Percentiles rank a stretch among this genome's conserved stretches.
Conservation (phyloP, 2,113 vertebrate species). For the Cheilinus undulatus region DNA sequence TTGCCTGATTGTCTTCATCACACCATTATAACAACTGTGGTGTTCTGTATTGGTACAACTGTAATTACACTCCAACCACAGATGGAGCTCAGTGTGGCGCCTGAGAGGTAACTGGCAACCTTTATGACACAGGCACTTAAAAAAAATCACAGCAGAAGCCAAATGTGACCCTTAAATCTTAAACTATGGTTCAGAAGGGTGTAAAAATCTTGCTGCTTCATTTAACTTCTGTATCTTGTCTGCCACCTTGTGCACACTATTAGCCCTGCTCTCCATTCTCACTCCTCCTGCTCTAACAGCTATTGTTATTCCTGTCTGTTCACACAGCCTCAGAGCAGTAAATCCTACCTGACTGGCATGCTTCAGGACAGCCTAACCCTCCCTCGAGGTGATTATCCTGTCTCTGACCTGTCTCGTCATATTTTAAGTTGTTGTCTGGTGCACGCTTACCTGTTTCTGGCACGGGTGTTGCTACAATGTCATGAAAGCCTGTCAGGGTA, state of each 20-base stretch:
- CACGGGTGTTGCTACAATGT: conserved; percentile 15
- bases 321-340: conserved; percentile 44
- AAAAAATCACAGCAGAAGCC: background rate
- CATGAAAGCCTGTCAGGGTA: background rate
- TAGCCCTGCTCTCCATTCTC: conserved; percentile 35
- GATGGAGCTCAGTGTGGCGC: background rate
- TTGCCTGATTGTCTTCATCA: conserved; percentile 38
- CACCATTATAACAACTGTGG: conserved; percentile 33
- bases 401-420: conserved; percentile 68
- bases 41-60: conserved; percentile 23
- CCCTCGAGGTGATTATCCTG: conserved; percentile 59
- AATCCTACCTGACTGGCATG: conserved; percentile 47
- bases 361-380: conserved; percentile 39
- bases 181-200: conserved; percentile 5
- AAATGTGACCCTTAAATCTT: background rate
- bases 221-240: conserved; percentile 53
- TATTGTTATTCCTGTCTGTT: conserved; percentile 50
- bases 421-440: conserved; percentile 38
- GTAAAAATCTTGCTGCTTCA: no score
- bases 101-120: conserved; percentile 19
- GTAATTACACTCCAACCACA: conserved; percentile 44
- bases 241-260: conserved; percentile 72
- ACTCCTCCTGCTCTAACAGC: conserved; percentile 26
- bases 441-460: conserved; percentile 40
- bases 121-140: background rate